phyloP scores from a whole-genome alignment of 2,888 invertebrate species.

The Lepidocyrtinus sp. region DNA sequence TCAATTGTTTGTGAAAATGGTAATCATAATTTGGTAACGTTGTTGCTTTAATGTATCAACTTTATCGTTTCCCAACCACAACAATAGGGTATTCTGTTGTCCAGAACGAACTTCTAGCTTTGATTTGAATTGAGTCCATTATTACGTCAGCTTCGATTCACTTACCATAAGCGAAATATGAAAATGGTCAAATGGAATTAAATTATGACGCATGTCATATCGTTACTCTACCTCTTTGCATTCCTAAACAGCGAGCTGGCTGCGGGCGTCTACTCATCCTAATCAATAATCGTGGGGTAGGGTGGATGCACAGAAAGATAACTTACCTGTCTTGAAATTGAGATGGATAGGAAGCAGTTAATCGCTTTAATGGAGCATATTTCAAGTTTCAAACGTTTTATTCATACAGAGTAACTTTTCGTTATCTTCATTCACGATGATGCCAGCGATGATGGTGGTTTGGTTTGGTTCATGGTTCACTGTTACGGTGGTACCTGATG shows the following conservation, averaged over 20 bases:
- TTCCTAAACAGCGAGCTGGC: background rate
- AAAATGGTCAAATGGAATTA: background rate
- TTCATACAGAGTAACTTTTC: too few species aligned
- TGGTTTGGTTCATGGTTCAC: conserved; percentile 10
- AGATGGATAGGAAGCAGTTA: too few species aligned
- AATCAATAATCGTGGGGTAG: background rate
- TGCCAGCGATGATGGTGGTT: conserved; percentile 36
- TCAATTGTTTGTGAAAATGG: conserved; percentile 34
- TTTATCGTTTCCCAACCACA: background rate
- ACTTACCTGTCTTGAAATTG: too few species aligned
- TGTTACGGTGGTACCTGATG: too few species aligned
- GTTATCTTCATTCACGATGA: too few species aligned
- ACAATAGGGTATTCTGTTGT: too few species aligned
- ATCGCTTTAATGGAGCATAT: background rate
- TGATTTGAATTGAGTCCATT: too few species aligned
- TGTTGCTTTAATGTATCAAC: background rate
- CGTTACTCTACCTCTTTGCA: background rate
- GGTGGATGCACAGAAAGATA: too few species aligned
- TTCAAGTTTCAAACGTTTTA: background rate
- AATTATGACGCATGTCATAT: background rate
- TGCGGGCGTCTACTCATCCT: background rate
- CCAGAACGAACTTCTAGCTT: background rate
- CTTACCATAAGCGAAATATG: too few species aligned
- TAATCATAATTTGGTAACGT: conserved; percentile 16
- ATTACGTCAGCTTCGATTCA: too few species aligned